Conservation (phyloP, 2,888 invertebrate species). For the Mythimna impura region DNA sequence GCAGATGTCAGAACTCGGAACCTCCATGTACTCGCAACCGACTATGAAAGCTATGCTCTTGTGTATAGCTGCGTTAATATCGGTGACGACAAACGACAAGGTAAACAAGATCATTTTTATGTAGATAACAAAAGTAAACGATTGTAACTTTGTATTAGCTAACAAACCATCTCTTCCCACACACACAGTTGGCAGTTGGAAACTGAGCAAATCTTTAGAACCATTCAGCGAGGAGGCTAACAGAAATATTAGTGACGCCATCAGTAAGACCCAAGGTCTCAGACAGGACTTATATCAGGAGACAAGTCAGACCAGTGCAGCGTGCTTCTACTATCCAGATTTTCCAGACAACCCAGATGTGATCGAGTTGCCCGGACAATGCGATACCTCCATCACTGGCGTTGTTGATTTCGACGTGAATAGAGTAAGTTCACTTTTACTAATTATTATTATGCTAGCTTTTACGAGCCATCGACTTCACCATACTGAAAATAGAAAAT, state of each 20-base stretch:
- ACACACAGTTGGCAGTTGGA: conserved; percentile 83
- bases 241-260: conserved; percentile 68
- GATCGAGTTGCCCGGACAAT: conserved; percentile 30
- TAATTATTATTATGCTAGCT: too few relatives aligned
- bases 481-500: background rate
- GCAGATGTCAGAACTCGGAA: conserved; percentile 45
- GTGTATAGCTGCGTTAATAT: conserved; percentile 80
- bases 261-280: conserved; percentile 80
- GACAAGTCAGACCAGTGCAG: background rate
- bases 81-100: conserved; percentile 64
- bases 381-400: conserved; percentile 55
- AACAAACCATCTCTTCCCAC: conserved; percentile 14
- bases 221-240: conserved; percentile 66
- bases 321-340: conserved; percentile 23
- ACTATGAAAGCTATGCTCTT: conserved; percentile 80
- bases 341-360: background rate
- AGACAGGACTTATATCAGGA: background rate
- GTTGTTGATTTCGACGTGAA: conserved; percentile 71
- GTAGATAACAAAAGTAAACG: background rate
- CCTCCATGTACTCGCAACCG: conserved; percentile 75
- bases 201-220: conserved; percentile 75
- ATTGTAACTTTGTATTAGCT: background rate
- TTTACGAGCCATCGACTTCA: background rate
- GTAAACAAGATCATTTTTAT: background rate
- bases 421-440: conserved; percentile 1